Evolutionary conservation across 2,797 vertebrate genomes (phyloP), one percentile per base, ranked within the genome.

Genomic region (Heteromormyrus szaboi): DNA sequence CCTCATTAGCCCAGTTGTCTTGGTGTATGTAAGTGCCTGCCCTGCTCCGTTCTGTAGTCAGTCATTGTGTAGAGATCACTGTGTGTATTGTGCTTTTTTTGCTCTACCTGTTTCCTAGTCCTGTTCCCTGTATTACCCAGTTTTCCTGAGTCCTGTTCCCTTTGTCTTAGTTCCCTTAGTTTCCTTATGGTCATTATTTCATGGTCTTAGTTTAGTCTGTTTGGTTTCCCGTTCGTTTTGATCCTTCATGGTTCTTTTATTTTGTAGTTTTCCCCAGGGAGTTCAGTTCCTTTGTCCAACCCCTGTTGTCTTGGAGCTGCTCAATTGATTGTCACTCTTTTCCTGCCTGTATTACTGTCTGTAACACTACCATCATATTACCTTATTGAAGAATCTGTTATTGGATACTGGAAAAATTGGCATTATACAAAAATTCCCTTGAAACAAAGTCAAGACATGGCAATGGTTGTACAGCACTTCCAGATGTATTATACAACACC

Each of bases 401-500:
- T 84, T 44, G 44, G 46, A 85, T 22, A 84, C 48, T 37, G 87
- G 86, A 76, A 51, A 88, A 76, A 88, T 79, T 19, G 25, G 48
- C 83, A 29, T 85, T 22, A 50, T 25, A 25, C 2, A 25, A 19
- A 25, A 14, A 51, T 53, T 85, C 25, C 25, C 50, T 29, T 53
- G 22, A 25, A 37, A 76, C 5, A 76, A 76, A 33, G 25, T 12
- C 25, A 68, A 65, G 25, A 59, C 65, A 37, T 72, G 12, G 37
- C 17, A 19, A 79, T 44, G 72, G 33, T 79, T 44, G 17, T 79
- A 79, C 12, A 17, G 17, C 72, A 79, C 17, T 79, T 79, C 37
- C 9, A 46, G n/a, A 7, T 50, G 83, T 29, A 25, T 50, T 14
- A 6, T 46, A 50, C 7, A 29, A 48, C 22, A 3, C n/a, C n/a